phyloP scores from a whole-genome alignment of 92 coral and sea anemone species.

The Scolanthus callimorphus region DNA sequence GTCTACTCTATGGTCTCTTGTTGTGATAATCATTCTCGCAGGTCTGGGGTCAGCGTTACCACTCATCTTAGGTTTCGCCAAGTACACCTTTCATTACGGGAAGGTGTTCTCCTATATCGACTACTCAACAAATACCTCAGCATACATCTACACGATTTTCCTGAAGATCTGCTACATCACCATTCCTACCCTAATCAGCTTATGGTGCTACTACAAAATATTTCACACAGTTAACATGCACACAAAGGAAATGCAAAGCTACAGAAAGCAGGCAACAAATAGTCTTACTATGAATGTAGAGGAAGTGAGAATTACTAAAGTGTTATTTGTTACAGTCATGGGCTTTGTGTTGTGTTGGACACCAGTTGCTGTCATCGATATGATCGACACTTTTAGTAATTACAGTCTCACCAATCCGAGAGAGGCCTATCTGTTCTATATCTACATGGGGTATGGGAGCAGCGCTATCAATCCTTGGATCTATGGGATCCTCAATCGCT shows the following conservation, averaged over 20 bases:
- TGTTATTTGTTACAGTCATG: conserved; percentile 33
- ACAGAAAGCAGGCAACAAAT: background rate
- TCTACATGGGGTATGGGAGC: conserved; percentile 40
- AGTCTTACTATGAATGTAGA: conserved; percentile 25
- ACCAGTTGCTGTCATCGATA: conserved; percentile 42
- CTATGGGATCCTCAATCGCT: conserved; percentile 35
- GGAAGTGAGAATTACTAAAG: conserved; percentile 32
- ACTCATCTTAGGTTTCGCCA: conserved; percentile 8
- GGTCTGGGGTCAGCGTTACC: conserved; percentile 17
- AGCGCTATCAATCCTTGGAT: conserved; percentile 45
- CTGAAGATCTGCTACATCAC: conserved; percentile 29
- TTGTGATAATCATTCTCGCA: conserved; percentile 10
- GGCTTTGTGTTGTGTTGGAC: conserved; percentile 49
- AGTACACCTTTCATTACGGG: conserved; percentile 30
- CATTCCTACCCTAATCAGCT: conserved; percentile 22
- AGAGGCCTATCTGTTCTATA: conserved; percentile 25
- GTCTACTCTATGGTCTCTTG: conserved; percentile 1
- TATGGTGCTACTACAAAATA: conserved; percentile 30
- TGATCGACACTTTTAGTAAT: conserved; percentile 24
- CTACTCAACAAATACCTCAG: conserved; percentile 13
- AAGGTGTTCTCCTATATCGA: conserved; percentile 32
- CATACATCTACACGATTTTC: conserved; percentile 19
- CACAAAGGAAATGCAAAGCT: conserved; percentile 3
- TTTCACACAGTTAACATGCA: conserved; percentile 18
- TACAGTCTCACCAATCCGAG: conserved; percentile 22